Base-by-base conservation (phyloP, 2,797 vertebrate genomes). In the Gallinago nigripennis region DNA sequence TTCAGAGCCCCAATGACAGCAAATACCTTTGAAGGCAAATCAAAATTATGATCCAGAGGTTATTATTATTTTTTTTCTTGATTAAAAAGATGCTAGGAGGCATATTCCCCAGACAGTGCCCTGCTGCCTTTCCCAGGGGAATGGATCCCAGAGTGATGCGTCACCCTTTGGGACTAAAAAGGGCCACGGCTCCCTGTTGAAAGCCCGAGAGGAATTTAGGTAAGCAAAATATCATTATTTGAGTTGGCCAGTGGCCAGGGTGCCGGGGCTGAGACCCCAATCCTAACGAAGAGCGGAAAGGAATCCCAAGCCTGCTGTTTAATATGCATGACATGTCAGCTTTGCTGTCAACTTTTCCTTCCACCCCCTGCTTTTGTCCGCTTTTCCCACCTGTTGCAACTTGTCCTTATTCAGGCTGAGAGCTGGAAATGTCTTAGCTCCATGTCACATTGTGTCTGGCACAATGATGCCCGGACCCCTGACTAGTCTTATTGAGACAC, bases 351-450 rank as follows among this genome's bases (percentile, higher is more conserved):
- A 76, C 68, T 86, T 95, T 17, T 80, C 90, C 85, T 94, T 88
- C 82, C 82, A 95, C 73, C 95, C 92, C 39, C 77, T 73, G 81
- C 77, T 86, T 93, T 94, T 94, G 77, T 79, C 73, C 3, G 1
- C 57, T 92, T 89, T 86, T 86, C 15, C 92, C 95, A 97, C 95
- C 95, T 97, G 95, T 96, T 96, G 85, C 53, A 92, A 54, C 90
- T 94, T 90, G 82, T 96, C 91, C 81, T 86, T 57, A 27, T 9
- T 41, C 27, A 60, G 54, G 41, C 88, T 90, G 78, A 69, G 82
- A 82, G 80, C 43, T 83, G 77, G 82, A 91, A 90, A 77, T 84
- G 33, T 37, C 77, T 94, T 43, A 43, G 87, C 92, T 73, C 2
- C 3, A 25, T 61, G 27, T 80, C 6, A 0, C 66, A 4, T 86